Evolutionary conservation across 2,797 vertebrate species (phyloP).

Genomic region (Amniataba percoides): DNA sequence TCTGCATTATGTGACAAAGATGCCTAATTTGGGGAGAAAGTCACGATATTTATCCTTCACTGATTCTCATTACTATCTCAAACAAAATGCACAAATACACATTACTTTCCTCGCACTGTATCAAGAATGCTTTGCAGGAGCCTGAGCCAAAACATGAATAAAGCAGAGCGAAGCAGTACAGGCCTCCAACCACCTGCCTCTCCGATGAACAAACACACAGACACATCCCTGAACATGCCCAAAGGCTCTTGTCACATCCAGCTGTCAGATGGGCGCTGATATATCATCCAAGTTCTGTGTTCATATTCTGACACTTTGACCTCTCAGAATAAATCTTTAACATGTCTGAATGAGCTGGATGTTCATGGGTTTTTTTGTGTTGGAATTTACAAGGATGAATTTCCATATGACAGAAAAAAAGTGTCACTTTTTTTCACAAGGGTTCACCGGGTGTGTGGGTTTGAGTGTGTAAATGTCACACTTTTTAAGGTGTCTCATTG

Average conservation of each 20-base stretch:
- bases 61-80: conserved; percentile 12
- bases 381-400: conserved; percentile 1
- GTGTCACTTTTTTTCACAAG: conserved; percentile 6
- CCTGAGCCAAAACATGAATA: conserved; percentile 8
- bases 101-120: neutral
- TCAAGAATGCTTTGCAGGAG: neutral
- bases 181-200: conserved; percentile 51
- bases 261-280: conserved; percentile 74
- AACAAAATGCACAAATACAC: conserved; percentile 15
- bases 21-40: neutral
- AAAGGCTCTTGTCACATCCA: conserved; percentile 68
- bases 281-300: conserved; percentile 66
- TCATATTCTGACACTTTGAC: conserved; percentile 72
- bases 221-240: conserved; percentile 66
- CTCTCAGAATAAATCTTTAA: conserved; percentile 62
- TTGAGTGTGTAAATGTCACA: conserved; percentile 5
- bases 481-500: conserved; percentile 15
- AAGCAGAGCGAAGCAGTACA: conserved; percentile 40
- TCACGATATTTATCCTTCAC: conserved; percentile 10
- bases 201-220: conserved; percentile 56
- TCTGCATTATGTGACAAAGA: conserved; percentile 23
- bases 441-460: neutral
- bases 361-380: conserved; percentile 2
- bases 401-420: conserved; percentile 27
- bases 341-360: conserved; percentile 31